Conservation (phyloP, 2,113 vertebrate genomes). For the Micromys minutus region DNA sequence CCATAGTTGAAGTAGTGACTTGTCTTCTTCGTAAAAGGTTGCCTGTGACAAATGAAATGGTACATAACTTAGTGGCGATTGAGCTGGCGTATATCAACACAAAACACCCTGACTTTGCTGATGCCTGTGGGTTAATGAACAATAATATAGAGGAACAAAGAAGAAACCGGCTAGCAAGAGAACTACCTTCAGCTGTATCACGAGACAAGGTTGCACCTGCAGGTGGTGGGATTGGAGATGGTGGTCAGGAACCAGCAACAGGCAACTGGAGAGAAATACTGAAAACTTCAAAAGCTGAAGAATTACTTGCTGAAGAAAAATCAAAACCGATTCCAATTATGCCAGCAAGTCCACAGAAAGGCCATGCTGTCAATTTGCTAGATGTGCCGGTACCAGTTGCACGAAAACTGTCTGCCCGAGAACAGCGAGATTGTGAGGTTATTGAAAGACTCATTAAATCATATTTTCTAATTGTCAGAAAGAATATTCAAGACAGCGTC, state of each 20-base stretch:
- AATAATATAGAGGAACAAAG: constrained; percentile 99
- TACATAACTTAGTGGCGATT: constrained; percentile 98
- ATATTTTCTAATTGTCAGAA: constrained; percentile 98
- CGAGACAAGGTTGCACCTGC: constrained; percentile 91
- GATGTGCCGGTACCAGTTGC: constrained; percentile 99
- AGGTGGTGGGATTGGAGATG: constrained; percentile 81
- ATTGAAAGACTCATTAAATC: constrained; percentile 99
- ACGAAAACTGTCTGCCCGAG: constrained; percentile 96
- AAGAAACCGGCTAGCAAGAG: constrained; percentile 94
- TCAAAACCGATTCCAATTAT: constrained; percentile 78
- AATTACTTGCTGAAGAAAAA: constrained; percentile 86
- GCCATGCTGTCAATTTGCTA: constrained; percentile 95
- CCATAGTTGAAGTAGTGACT: constrained; percentile 99
- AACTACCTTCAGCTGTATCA: constrained; percentile 89
- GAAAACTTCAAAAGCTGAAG: constrained; percentile 91
- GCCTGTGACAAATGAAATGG: constrained; percentile 99
- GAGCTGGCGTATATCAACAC: constrained; percentile 99
- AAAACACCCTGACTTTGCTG: constrained; percentile 99
- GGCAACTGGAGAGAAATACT: constrained; percentile 98
- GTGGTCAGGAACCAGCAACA: constrained; percentile 89
- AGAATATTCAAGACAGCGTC: constrained; percentile 99
- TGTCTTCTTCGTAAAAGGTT: constrained; percentile 95
- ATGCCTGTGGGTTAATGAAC: constrained; percentile 98
- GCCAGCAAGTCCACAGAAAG: constrained; percentile 91
- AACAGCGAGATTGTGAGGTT: constrained; percentile 98